Evolutionary conservation across 2,888 invertebrate genomes (phyloP).

Genomic region (Cenopis cana): DNA sequence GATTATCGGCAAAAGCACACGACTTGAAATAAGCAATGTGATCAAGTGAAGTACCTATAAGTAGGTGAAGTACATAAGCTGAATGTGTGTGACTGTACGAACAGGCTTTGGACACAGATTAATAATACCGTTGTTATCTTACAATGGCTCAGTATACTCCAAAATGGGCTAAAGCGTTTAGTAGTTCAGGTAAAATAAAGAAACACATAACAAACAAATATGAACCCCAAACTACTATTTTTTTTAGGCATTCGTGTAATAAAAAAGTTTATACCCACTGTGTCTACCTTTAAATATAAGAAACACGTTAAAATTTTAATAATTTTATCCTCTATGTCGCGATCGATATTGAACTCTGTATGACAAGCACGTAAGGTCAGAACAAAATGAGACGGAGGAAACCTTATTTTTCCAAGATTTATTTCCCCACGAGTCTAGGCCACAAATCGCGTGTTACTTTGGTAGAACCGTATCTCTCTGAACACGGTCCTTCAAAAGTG

Average conservation of each 20-base stretch:
- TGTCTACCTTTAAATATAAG: neutral
- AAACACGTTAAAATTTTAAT: conserved; percentile 10
- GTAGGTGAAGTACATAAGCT: too few relatives aligned
- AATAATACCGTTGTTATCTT: too few relatives aligned
- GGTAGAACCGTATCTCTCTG: neutral
- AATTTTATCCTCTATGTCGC: conserved; percentile 4
- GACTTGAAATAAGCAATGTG: neutral
- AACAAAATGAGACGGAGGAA: conserved; percentile 27
- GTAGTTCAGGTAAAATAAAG: too few relatives aligned
- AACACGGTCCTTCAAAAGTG: neutral
- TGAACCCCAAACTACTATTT: too few relatives aligned
- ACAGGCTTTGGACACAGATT: too few relatives aligned
- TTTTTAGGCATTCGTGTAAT: too few relatives aligned
- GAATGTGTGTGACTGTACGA: neutral
- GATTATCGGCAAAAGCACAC: neutral
- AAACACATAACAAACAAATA: too few relatives aligned
- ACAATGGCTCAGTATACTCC: too few relatives aligned
- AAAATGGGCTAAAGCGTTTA: too few relatives aligned
- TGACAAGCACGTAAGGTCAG: conserved; percentile 32
- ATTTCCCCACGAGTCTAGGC: conserved; percentile 28
- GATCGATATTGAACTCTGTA: conserved; percentile 14
- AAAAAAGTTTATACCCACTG: neutral
- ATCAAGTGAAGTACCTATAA: too few relatives aligned
- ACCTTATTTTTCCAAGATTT: conserved; percentile 38
- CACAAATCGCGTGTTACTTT: conserved; percentile 16